These are phyloP conservation scores for Crepidodera aurea DNA, from an alignment of 2,888 invertebrate species.

Conservation along the genomic window DNA sequence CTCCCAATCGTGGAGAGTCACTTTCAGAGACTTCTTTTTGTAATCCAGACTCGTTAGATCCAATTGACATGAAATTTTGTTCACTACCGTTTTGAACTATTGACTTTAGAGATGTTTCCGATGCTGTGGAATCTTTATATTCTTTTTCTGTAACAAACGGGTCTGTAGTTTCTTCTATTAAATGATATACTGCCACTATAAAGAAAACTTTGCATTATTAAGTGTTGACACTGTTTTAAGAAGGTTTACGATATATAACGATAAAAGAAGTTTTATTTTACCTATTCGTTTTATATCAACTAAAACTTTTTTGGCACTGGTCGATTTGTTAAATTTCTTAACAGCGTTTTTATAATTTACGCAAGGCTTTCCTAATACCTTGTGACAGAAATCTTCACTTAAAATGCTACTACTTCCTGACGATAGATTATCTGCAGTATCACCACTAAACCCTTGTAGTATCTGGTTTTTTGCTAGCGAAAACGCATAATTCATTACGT, in stretches of 20 bases:
- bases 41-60: no score
- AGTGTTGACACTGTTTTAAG: neutral
- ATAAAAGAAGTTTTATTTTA: neutral
- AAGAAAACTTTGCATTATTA: neutral
- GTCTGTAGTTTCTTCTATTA: slow-evolving; percentile 12
- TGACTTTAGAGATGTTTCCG: neutral
- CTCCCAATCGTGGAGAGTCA: no score
- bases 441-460: neutral
- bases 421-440: slow-evolving; percentile 12
- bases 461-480: neutral
- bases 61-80: no score
- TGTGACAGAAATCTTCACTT: slow-evolving; percentile 35
- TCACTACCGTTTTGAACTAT: no score
- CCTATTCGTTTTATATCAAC: slow-evolving; percentile 1
- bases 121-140: neutral
- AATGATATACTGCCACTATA: slow-evolving; percentile 14
- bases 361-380: slow-evolving; percentile 35
- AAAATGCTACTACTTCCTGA: slow-evolving; percentile 30
- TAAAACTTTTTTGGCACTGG: neutral
- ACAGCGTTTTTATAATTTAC: neutral
- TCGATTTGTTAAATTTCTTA: slow-evolving; percentile 1
- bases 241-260: neutral
- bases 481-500: slow-evolving; percentile 4
- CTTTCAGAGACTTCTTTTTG: no score
- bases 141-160: neutral